phyloP scores from a whole-genome alignment of 2,797 vertebrate species.

The Buphagus erythrorhynchus region DNA sequence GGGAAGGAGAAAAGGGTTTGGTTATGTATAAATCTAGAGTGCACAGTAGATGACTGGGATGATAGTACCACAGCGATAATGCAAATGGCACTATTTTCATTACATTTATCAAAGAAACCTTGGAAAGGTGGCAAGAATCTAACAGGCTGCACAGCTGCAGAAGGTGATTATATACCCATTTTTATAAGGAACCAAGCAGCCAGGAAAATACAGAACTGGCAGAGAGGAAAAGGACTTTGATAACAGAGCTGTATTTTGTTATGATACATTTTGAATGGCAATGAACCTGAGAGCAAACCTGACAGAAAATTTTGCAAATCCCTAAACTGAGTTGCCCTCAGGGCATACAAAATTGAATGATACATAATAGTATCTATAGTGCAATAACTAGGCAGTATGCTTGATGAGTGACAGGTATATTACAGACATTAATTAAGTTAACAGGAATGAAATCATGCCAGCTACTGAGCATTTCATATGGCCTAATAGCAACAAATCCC shows the following conservation, averaged over 20 bases:
- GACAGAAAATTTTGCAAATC: background rate
- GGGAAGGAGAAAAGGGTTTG: background rate
- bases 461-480: background rate
- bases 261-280: conserved; percentile 29
- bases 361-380: background rate
- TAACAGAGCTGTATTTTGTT: background rate
- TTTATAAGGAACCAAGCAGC: background rate
- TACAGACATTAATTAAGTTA: conserved; percentile 42
- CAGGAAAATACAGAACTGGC: background rate
- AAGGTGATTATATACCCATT: background rate
- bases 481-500: conserved; percentile 26
- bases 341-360: background rate
- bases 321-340: background rate
- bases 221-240: background rate
- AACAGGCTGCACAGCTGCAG: background rate
- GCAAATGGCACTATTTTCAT: background rate
- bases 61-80: background rate
- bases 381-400: background rate
- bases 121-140: background rate
- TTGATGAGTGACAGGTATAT: background rate
- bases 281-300: conserved; percentile 6
- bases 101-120: background rate
- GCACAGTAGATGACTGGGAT: background rate
- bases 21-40: background rate
- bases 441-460: background rate